Percentiles rank a stretch among this genome's conserved stretches.
These are phyloP conservation scores for Phalacrocorax carbo DNA, from an alignment of 2,113 vertebrate genomes.

Conservation along the genomic window DNA sequence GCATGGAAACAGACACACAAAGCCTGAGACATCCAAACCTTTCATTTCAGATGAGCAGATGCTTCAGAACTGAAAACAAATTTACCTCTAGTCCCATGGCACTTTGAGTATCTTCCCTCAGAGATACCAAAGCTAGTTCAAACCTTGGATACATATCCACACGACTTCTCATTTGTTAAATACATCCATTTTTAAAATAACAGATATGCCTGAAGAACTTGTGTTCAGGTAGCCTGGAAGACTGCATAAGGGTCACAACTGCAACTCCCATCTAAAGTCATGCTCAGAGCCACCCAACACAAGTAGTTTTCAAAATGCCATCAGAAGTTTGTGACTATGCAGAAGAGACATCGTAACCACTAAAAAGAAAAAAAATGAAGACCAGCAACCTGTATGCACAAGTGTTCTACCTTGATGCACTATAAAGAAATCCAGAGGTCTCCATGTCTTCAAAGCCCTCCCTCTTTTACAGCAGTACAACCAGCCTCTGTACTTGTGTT, in stretches of 20 bases:
- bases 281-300: background rate
- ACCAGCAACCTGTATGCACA: background rate
- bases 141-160: background rate
- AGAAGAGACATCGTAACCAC: background rate
- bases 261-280: background rate
- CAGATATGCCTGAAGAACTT: background rate
- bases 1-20: background rate
- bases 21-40: background rate
- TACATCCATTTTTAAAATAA: background rate
- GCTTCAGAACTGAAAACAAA: background rate
- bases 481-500: background rate
- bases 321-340: background rate
- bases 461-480: background rate
- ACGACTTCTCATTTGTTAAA: background rate
- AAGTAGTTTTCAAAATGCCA: background rate
- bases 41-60: background rate
- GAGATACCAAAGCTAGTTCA: background rate
- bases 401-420: background rate
- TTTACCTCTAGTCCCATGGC: background rate
- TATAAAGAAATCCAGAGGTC: background rate
- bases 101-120: background rate
- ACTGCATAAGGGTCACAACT: background rate
- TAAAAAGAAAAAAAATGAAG: background rate
- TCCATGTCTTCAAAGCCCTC: background rate
- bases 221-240: background rate